Percentiles rank a stretch among this genome's conserved stretches.
These are phyloP conservation scores for Pseudochaenichthys georgianus DNA, from an alignment of 2,797 vertebrate species.

Conservation along the genomic window DNA sequence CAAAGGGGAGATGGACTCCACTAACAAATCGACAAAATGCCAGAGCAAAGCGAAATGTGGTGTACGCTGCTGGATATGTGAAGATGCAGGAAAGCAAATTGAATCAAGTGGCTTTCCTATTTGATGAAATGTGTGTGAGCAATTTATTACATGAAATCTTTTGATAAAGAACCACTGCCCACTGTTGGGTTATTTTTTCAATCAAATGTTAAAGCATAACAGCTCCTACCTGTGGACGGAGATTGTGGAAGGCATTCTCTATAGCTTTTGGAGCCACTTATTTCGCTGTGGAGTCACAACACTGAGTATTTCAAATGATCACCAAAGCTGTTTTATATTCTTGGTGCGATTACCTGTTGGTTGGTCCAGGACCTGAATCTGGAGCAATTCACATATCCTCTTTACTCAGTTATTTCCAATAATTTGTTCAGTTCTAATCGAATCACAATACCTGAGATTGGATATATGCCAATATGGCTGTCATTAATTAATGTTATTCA, in stretches of 20 bases:
- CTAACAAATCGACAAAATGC: constrained; percentile 64
- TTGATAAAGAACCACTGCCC: constrained; percentile 24
- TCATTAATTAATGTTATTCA: background rate
- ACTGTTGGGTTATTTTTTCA: constrained; percentile 30
- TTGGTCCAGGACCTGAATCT: background rate
- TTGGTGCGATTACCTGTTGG: background rate
- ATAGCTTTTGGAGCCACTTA: constrained; percentile 6
- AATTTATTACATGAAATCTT: constrained; percentile 39
- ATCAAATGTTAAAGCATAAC: constrained; percentile 21
- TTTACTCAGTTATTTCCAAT: constrained; percentile 12
- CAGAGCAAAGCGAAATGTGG: constrained; percentile 44
- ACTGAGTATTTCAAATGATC: background rate
- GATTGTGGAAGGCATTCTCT: constrained; percentile 10
- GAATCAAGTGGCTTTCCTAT: constrained; percentile 42
- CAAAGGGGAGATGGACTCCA: constrained; percentile 48
- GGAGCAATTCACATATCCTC: background rate
- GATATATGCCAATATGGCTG: background rate
- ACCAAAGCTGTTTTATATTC: background rate
- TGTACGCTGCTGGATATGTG: constrained; percentile 7
- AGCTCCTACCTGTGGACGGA: constrained; percentile 10
- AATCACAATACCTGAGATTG: background rate
- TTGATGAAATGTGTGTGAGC: constrained; percentile 42
- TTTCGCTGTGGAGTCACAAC: constrained; percentile 8
- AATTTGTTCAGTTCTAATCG: background rate
- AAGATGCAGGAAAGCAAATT: constrained; percentile 48